Conservation (phyloP, 2,888 invertebrate species). For the Ophioninae sp. region DNA sequence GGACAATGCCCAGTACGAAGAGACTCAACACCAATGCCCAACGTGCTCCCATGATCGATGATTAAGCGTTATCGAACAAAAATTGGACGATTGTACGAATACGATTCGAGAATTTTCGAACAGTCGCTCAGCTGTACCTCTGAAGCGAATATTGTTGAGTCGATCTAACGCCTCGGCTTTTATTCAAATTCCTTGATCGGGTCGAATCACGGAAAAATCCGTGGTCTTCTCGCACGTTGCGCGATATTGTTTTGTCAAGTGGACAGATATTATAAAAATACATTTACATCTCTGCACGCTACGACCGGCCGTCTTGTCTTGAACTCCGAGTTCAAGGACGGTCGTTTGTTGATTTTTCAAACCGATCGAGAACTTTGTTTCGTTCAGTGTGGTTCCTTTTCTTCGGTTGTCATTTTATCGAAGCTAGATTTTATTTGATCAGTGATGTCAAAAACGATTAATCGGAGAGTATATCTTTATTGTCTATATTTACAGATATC, state of each 20-base stretch:
- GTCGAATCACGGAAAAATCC: background rate
- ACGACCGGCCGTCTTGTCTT: background rate
- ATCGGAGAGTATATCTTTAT: background rate
- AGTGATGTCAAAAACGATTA: background rate
- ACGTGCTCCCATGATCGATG: background rate
- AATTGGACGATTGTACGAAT: background rate
- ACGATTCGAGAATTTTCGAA: background rate
- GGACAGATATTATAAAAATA: background rate
- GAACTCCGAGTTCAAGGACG: background rate
- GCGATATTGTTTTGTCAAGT: background rate
- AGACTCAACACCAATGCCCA: background rate
- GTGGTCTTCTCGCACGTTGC: background rate
- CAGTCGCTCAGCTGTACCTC: background rate
- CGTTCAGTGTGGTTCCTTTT: background rate
- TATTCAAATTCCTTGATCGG: background rate
- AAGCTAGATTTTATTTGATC: background rate
- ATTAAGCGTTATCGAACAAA: background rate
- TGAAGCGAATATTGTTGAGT: background rate
- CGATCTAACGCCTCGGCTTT: background rate
- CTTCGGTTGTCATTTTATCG: background rate
- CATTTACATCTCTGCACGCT: background rate
- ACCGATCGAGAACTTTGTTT: background rate
- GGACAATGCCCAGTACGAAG: background rate
- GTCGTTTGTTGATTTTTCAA: background rate
- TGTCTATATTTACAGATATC: background rate